phyloP scores from a whole-genome alignment of 2,797 vertebrate genomes.

The Chelmon rostratus region DNA sequence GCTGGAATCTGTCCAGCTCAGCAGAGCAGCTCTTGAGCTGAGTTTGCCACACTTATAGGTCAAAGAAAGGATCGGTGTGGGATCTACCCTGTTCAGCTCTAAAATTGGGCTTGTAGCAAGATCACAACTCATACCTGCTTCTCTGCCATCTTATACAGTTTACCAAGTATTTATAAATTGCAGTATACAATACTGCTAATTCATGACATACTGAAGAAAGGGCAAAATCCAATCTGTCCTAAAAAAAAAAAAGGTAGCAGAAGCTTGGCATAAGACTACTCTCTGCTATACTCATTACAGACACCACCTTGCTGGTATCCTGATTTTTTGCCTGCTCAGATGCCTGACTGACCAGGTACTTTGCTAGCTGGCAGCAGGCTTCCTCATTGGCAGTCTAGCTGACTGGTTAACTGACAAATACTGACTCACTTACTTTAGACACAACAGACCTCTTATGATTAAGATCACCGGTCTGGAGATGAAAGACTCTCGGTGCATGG shows the following conservation, averaged over 20 bases:
- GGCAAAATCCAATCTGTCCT: conserved; percentile 31
- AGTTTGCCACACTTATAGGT: conserved; percentile 64
- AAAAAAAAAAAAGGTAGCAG: conserved; percentile 26
- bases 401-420: conserved; percentile 40
- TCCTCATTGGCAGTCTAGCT: background rate
- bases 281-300: conserved; percentile 49
- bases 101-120: conserved; percentile 14
- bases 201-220: conserved; percentile 5
- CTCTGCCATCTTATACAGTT: conserved; percentile 5
- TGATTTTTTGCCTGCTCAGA: conserved; percentile 14
- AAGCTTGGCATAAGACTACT: conserved; percentile 34
- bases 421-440: conserved; percentile 36
- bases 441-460: conserved; percentile 53
- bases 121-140: conserved; percentile 26
- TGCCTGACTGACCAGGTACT: conserved; percentile 16
- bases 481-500: conserved; percentile 37
- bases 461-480: conserved; percentile 60
- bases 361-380: conserved; percentile 18
- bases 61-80: conserved; percentile 55
- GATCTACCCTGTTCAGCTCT: conserved; percentile 29
- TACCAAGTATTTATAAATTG: conserved; percentile 23
- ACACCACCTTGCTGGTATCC: conserved; percentile 26
- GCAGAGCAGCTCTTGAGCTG: conserved; percentile 46
- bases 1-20: conserved; percentile 70
- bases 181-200: background rate